These are phyloP conservation scores for Pluvianellus socialis DNA, from an alignment of 2,113 vertebrate genomes.

Conservation along the genomic window DNA sequence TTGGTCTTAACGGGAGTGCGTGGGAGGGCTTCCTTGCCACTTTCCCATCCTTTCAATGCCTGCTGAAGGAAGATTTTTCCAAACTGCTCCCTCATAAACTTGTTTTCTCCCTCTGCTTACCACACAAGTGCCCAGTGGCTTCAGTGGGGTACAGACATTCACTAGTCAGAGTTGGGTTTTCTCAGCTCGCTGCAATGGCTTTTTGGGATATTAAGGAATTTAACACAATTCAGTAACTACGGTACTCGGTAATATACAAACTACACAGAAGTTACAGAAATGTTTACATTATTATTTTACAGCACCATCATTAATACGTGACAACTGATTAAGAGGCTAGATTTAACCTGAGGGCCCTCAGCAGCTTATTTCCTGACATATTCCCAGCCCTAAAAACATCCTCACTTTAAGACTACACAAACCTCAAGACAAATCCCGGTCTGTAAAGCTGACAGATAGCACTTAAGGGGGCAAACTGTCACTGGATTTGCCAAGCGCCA, in stretches of 20 bases:
- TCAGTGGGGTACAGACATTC: background rate
- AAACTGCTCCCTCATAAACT: background rate
- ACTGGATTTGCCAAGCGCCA: background rate
- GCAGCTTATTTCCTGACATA: background rate
- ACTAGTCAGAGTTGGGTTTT: background rate
- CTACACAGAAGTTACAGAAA: background rate
- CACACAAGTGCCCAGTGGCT: background rate
- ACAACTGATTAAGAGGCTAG: background rate
- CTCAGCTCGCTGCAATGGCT: background rate
- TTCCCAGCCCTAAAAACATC: background rate
- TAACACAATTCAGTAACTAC: background rate
- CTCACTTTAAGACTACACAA: background rate
- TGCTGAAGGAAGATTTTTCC: constrained; percentile 2
- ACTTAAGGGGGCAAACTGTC: background rate
- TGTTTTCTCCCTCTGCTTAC: background rate
- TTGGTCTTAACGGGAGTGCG: background rate
- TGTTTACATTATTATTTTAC: background rate
- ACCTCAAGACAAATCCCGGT: background rate
- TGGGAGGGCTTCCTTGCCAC: background rate
- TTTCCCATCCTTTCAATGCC: background rate
- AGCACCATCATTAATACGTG: background rate
- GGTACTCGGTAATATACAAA: background rate
- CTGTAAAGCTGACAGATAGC: background rate
- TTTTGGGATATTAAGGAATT: background rate
- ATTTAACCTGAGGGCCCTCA: background rate